Evolutionary conservation across 2,888 invertebrate species (phyloP).

Genomic region (Aphidoletes aphidimyza): DNA sequence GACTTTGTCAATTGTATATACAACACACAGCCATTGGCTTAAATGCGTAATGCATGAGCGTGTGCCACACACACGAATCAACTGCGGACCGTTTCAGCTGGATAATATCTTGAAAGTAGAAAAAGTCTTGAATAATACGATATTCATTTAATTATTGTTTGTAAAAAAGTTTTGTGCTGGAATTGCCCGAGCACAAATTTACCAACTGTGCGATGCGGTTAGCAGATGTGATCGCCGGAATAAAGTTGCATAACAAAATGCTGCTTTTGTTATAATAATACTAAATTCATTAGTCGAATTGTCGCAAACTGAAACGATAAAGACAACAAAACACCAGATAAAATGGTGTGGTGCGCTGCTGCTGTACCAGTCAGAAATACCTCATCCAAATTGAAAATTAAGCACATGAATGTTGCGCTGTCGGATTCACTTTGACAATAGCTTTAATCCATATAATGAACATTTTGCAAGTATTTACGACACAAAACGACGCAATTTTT

Average conservation of each 20-base stretch:
- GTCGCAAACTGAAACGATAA: slow-evolving; percentile 3
- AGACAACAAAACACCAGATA: neutral
- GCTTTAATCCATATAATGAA: slow-evolving; percentile 39
- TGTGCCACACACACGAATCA: neutral
- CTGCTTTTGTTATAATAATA: slow-evolving; percentile 29
- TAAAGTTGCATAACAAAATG: slow-evolving; percentile 10
- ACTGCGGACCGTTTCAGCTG: neutral
- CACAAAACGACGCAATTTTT: neutral
- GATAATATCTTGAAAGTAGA: neutral
- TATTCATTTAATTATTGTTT: slow-evolving; percentile 34
- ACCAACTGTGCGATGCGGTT: neutral
- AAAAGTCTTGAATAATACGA: neutral
- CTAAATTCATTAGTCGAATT: slow-evolving; percentile 35
- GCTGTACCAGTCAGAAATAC: no score
- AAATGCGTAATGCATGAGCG: neutral
- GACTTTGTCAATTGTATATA: neutral
- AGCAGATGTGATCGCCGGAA: neutral
- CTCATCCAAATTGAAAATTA: no score
- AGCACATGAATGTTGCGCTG: no score
- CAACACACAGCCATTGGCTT: no score
- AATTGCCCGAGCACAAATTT: neutral
- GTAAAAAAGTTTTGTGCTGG: neutral
- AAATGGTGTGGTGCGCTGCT: neutral
- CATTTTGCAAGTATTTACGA: slow-evolving; percentile 8
- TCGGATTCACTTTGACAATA: neutral